Percentiles rank a stretch among this genome's conserved stretches.
These are phyloP conservation scores for Lampropteryx suffumata DNA, from an alignment of 2,888 invertebrate genomes.

Conservation along the genomic window DNA sequence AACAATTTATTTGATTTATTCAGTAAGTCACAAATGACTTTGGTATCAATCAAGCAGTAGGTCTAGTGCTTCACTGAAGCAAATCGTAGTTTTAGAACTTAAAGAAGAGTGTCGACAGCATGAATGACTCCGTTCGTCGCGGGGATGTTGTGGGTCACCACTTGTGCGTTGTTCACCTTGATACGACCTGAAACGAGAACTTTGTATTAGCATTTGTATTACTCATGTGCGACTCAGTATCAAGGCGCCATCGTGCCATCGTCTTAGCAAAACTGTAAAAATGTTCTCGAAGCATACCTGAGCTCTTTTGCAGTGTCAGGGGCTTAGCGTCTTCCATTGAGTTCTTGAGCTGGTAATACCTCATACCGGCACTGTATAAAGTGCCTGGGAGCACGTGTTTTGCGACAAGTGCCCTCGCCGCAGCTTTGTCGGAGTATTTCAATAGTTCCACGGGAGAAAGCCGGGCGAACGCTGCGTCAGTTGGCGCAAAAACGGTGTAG, in stretches of 20 bases:
- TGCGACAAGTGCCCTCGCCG: slow-evolving; percentile 88
- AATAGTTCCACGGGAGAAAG: slow-evolving; percentile 84
- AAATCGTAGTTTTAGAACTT: slow-evolving; percentile 42
- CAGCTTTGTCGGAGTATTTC: slow-evolving; percentile 83
- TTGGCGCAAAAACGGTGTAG: slow-evolving; percentile 93
- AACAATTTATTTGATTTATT: too few species aligned
- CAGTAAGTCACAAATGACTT: too few species aligned
- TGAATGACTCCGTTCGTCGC: slow-evolving; percentile 95
- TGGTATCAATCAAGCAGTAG: slow-evolving; percentile 27
- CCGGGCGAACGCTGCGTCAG: slow-evolving; percentile 90
- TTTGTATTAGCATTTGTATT: too few species aligned
- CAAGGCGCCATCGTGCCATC: too few species aligned
- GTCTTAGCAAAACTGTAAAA: too few species aligned
- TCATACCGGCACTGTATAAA: slow-evolving; percentile 92
- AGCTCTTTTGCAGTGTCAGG: slow-evolving; percentile 90
- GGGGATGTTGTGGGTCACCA: slow-evolving; percentile 92
- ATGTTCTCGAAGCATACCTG: too few species aligned
- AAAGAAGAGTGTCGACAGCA: slow-evolving; percentile 86
- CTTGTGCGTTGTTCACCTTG: slow-evolving; percentile 91
- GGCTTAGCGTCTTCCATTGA: slow-evolving; percentile 89
- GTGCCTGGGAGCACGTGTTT: slow-evolving; percentile 90
- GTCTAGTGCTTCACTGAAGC: slow-evolving; percentile 64
- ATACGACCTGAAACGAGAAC: slow-evolving; percentile 86
- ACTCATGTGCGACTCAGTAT: too few species aligned
- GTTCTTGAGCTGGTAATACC: slow-evolving; percentile 93